A percentile compares a stretch with the other conserved stretches of the same genome.
Evolutionary conservation across 2,888 invertebrate species (phyloP).

Genomic region (Chloromyia formosa): DNA sequence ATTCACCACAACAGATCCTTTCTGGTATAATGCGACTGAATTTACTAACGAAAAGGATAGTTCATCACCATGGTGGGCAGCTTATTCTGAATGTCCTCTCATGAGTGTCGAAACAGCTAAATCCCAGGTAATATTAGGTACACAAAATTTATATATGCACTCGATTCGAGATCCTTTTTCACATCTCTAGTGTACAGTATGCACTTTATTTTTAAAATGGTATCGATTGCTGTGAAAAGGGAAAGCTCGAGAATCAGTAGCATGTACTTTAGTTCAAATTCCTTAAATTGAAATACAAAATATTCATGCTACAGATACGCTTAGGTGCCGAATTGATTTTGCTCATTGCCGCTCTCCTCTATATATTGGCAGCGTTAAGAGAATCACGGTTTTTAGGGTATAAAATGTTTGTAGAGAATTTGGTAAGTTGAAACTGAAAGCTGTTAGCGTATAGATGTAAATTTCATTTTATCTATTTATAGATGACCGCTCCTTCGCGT

Average conservation of each 20-base stretch:
- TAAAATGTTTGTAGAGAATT: slow-evolving; percentile 93
- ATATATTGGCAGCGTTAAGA: slow-evolving; percentile 83
- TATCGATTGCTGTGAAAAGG: no score
- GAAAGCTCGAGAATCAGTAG: no score
- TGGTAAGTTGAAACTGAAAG: slow-evolving; percentile 68
- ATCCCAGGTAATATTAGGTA: slow-evolving; percentile 54
- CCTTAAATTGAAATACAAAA: background rate
- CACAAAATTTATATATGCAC: background rate
- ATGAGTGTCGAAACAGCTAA: slow-evolving; percentile 61
- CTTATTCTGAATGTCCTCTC: slow-evolving; percentile 61
- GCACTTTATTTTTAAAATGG: no score
- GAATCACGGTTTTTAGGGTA: slow-evolving; percentile 92
- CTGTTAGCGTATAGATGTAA: background rate
- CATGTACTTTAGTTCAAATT: background rate
- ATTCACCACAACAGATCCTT: slow-evolving; percentile 55
- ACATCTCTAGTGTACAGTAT: no score
- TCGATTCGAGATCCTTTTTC: no score
- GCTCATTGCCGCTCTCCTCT: slow-evolving; percentile 83
- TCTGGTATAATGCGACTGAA: slow-evolving; percentile 62
- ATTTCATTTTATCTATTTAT: slow-evolving; percentile 53
- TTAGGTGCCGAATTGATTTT: slow-evolving; percentile 81
- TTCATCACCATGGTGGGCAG: slow-evolving; percentile 59
- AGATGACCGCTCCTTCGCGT: slow-evolving; percentile 89
- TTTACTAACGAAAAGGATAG: slow-evolving; percentile 57
- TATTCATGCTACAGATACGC: slow-evolving; percentile 68